phyloP scores from a whole-genome alignment of 2,797 vertebrate genomes.

The Eidolon dupreanum region DNA sequence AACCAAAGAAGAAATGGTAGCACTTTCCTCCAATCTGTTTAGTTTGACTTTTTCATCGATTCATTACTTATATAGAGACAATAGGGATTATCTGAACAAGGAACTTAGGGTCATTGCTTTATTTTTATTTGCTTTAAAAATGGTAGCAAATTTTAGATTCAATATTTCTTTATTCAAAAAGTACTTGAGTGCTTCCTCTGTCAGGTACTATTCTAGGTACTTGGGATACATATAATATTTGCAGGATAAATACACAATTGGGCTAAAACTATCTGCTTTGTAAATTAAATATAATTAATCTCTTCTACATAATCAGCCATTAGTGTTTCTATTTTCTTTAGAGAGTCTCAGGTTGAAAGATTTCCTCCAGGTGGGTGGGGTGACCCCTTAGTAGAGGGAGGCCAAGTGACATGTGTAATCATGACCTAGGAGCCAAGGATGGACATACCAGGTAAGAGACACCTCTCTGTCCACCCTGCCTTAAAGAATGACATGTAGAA shows the following conservation, averaged over 20 bases:
- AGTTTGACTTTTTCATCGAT: background rate
- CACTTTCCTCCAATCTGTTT: background rate
- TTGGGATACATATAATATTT: background rate
- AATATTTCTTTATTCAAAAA: background rate
- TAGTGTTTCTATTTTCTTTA: background rate
- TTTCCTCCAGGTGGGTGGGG: background rate
- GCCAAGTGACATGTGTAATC: background rate
- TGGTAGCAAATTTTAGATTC: background rate
- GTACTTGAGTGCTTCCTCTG: background rate
- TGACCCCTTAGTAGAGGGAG: background rate
- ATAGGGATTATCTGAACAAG: background rate
- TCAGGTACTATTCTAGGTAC: background rate
- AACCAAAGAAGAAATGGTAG: background rate
- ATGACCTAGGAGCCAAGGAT: background rate
- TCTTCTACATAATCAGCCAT: background rate
- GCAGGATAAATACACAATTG: background rate
- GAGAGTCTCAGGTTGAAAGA: background rate
- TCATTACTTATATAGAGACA: background rate
- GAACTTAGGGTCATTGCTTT: background rate
- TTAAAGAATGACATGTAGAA: background rate
- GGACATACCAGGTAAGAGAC: background rate
- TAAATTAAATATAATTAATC: background rate
- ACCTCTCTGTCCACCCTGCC: background rate
- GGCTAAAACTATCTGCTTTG: background rate
- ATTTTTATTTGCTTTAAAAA: background rate